Conservation (phyloP, 2,888 invertebrate species). For the Strigamia transsilvanica region DNA sequence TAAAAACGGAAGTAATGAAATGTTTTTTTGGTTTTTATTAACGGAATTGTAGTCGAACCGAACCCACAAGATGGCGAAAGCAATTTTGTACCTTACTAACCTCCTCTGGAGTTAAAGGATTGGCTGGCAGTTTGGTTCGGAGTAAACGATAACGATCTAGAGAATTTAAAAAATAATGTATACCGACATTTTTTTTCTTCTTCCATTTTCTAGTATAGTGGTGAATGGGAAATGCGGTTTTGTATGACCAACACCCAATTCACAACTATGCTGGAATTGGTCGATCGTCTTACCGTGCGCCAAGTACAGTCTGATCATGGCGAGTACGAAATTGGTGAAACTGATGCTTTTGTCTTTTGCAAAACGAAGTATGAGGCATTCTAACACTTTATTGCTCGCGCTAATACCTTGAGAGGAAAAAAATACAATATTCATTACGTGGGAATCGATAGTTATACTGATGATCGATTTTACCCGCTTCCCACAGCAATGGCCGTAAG, state of each 20-base stretch:
- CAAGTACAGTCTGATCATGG: slow-evolving; percentile 72
- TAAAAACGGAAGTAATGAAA: slow-evolving; percentile 50
- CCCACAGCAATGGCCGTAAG: slow-evolving; percentile 73
- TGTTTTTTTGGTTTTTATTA: background rate
- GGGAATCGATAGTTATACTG: background rate
- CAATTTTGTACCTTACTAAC: slow-evolving; percentile 64
- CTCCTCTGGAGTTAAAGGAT: slow-evolving; percentile 77
- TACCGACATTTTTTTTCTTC: too few relatives aligned
- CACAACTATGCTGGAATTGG: background rate
- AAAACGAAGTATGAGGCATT: slow-evolving; percentile 75
- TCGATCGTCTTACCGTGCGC: slow-evolving; percentile 69
- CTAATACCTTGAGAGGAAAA: slow-evolving; percentile 66
- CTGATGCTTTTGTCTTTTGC: slow-evolving; percentile 70
- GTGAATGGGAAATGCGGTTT: too few relatives aligned
- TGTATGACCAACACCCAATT: background rate
- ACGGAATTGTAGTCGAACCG: background rate
- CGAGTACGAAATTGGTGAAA: slow-evolving; percentile 73
- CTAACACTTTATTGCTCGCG: slow-evolving; percentile 79
- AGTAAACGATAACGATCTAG: slow-evolving; percentile 75
- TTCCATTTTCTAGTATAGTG: too few relatives aligned
- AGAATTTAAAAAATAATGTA: slow-evolving; percentile 60
- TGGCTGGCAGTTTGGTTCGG: slow-evolving; percentile 76
- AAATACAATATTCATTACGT: background rate
- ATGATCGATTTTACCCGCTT: slow-evolving; percentile 67
- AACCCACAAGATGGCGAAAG: background rate